Conservation (phyloP, 2,113 vertebrate species). For the Etia nguti region DNA sequence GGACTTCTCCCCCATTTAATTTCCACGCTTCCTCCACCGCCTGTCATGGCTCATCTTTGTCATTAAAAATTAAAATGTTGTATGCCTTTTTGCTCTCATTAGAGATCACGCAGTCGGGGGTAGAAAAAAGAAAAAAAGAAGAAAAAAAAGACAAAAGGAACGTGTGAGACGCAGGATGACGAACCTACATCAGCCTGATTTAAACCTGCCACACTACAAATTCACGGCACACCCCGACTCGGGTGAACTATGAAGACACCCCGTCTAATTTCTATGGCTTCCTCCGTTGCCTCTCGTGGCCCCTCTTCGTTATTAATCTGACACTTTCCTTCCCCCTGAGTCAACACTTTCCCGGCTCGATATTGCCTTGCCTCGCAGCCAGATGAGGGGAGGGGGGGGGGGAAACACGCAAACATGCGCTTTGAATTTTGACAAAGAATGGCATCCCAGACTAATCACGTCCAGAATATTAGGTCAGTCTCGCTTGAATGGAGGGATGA, state of each 20-base stretch:
- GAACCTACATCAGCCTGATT: background rate
- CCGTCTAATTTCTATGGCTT: conserved; percentile 19
- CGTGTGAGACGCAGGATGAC: background rate
- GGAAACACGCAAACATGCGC: background rate
- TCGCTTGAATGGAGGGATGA: background rate
- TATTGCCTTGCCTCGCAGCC: conserved; percentile 42
- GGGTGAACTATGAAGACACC: background rate
- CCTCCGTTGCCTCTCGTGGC: conserved; percentile 10
- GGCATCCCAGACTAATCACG: background rate
- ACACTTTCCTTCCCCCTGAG: conserved; percentile 54
- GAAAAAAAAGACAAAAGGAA: background rate
- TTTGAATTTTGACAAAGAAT: conserved; percentile 44
- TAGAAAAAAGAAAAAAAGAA: background rate
- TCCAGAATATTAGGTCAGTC: conserved; percentile 9
- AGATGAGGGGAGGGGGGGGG: background rate
- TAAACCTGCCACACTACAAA: conserved; percentile 14
- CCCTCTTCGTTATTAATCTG: conserved; percentile 51
- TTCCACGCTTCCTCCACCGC: background rate
- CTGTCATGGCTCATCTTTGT: conserved; percentile 25
- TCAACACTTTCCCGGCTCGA: conserved; percentile 56
- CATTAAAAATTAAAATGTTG: conserved; percentile 38
- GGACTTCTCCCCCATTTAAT: background rate
- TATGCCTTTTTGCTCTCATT: conserved; percentile 38
- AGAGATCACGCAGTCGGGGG: background rate
- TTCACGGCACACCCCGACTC: background rate